These are phyloP conservation scores for Netelia melanura DNA, from an alignment of 2,888 invertebrate genomes.

Conservation along the genomic window DNA sequence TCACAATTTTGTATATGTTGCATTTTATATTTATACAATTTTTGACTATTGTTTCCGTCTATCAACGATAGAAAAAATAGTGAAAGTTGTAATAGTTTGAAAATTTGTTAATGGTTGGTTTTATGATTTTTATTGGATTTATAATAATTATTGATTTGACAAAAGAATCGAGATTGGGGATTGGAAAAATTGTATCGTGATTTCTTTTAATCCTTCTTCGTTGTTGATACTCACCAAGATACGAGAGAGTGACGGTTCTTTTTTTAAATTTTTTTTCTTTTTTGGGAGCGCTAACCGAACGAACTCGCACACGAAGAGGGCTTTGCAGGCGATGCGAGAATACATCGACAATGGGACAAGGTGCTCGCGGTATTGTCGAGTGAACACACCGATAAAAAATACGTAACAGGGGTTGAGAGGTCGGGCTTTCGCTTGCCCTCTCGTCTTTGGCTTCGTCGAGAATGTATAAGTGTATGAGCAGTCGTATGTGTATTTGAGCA, in stretches of 20 bases:
- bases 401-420: slow-evolving; percentile 49
- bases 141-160: too few species aligned
- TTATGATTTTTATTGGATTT: too few species aligned
- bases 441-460: slow-evolving; percentile 46
- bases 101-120: too few species aligned
- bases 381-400: slow-evolving; percentile 58
- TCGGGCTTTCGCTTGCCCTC: slow-evolving; percentile 15
- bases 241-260: slow-evolving; percentile 8
- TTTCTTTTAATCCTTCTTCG: background rate
- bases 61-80: too few species aligned
- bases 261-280: slow-evolving; percentile 3
- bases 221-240: background rate
- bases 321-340: slow-evolving; percentile 50
- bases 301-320: slow-evolving; percentile 29
- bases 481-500: background rate
- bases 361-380: slow-evolving; percentile 65
- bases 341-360: slow-evolving; percentile 66
- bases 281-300: slow-evolving; percentile 42
- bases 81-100: too few species aligned
- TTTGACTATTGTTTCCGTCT: too few species aligned
- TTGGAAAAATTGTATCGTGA: too few species aligned
- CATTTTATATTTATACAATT: too few species aligned
- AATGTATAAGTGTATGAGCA: slow-evolving; percentile 40
- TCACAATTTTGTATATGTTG: too few species aligned
- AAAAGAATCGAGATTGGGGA: too few species aligned